These are phyloP conservation scores for Gopherus flavomarginatus DNA, from an alignment of 2,113 vertebrate genomes.

Conservation along the genomic window DNA sequence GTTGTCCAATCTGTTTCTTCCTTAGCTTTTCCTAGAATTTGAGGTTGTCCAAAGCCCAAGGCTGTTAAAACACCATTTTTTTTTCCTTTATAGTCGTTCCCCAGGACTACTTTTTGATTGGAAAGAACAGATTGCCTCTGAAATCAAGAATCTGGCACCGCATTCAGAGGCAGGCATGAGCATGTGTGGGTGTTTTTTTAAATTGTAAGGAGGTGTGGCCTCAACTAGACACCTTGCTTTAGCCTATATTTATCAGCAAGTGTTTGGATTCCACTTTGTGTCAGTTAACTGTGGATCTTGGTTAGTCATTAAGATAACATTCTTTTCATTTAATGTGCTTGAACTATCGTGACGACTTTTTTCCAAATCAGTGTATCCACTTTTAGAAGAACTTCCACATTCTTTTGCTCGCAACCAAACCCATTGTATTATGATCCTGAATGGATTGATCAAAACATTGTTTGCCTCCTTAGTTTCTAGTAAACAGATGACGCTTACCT, in stretches of 20 bases:
- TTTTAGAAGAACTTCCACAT: neutral
- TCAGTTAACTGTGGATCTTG: neutral
- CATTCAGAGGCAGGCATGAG: neutral
- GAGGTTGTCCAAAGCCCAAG: conserved; percentile 4
- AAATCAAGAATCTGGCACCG: neutral
- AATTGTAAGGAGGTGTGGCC: neutral
- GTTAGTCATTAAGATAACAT: rapidly evolving
- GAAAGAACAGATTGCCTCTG: neutral
- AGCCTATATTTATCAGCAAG: neutral
- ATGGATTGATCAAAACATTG: neutral
- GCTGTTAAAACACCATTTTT: neutral
- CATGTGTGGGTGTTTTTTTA: no score
- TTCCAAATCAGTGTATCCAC: neutral
- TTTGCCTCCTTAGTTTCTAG: neutral
- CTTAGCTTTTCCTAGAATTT: neutral
- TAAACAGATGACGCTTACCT: neutral
- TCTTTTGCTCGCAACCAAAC: neutral
- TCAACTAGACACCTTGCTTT: neutral
- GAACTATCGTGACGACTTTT: neutral
- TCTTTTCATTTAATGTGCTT: neutral
- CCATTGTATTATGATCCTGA: rapidly evolving
- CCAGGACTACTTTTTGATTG: no score
- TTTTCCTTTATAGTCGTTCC: no score
- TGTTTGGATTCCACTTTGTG: neutral
- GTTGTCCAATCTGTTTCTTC: neutral